Base-by-base conservation (phyloP, 2,888 invertebrate species). In the Sycophila texana region DNA sequence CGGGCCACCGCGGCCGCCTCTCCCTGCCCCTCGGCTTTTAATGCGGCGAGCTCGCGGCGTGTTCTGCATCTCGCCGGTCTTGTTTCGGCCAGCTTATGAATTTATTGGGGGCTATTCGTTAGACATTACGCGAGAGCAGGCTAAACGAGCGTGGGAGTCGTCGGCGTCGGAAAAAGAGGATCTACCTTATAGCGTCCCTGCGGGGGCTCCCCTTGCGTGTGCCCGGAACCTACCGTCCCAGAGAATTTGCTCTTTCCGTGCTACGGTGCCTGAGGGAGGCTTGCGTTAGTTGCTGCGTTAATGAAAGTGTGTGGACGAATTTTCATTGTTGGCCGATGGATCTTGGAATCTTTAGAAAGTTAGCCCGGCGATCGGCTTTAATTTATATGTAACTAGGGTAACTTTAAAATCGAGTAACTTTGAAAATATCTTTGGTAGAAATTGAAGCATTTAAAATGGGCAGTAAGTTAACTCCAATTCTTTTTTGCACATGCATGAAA, bases 21-120 rank as follows among this genome's bases (percentile, higher is more conserved):
- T 30, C 18, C 20, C 53, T 13, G 53, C 18, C 63, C 60, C 49
- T n/a, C 16, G 47, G 67, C 61, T 70, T 74, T 84, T 85, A 82
- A 83, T 82, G 82, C 60, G 57, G 55, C 30, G 73, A 26, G 55
- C 49, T 51, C 81, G 80, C 85, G 84, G 84, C 86, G 83, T 87
- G 86, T 86, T 86, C 84, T 84, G 86, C 86, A 86, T 87, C 87
- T 87, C 86, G 85, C 67, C 70, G 66, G 55, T 66, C 77, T 77
- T 89, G 88, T 89, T 89, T 88, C 84, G 86, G 85, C 83, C 84
- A 85, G 78, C 88, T 89, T 89, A 89, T 89, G 89, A 89, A 89
- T 89, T 89, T 89, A 89, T 89, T 87, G 88, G 86, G 84, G 87
- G 85, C 88, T 87, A 88, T 89, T 89, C 87, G 85, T 89, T 89